Base-by-base conservation (phyloP, 1,140 invertebrate species). In the Wasmannia auropunctata region DNA sequence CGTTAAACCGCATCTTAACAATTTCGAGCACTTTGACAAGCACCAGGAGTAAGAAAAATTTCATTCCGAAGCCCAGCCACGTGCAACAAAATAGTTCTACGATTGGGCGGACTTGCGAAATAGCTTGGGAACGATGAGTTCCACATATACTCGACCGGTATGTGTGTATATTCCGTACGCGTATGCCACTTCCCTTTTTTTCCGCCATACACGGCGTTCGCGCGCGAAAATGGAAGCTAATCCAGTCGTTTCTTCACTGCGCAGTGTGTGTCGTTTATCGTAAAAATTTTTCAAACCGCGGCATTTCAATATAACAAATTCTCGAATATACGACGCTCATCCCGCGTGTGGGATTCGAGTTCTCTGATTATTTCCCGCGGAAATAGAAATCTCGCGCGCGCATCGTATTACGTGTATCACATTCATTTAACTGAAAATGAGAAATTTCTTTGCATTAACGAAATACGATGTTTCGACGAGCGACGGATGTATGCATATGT, bases 61-160 rank as follows among this genome's bases (percentile, higher is more conserved):
- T 83, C 67, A 83, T 83, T 83, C 37, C 28, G 28, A 83, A 72
- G n/a, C 1, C 79, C 37, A 19, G 67, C 79, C 79, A 83, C 79
- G 79, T 83, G 74, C 79, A 74, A 83, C 79, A 83, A 83, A 83
- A 83, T 83, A 83, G 79, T 83, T 83, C 51, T 72, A 74, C 79
- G 79, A 83, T 83, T 83, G 79, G 51, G 67, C 67, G 67, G 25
- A 83, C 79, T 83, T 72, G 65, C 67, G 79, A 83, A 83, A 83
- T 83, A 83, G 79, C 67, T 34, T 43, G 79, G 79, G 31, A 83
- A 83, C 67, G 79, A 83, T 83, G 79, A 83, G 67, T 83, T 83
- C 79, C 67, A 83, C 74, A 72, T 74, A 72, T 72, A 81, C 25
- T 51, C 37, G 46, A 63, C 37, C 37, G 67, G 54, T 40, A 74